Evolutionary conservation across 2,888 invertebrate species (phyloP).

Genomic region (Listrodromus nycthemerus): DNA sequence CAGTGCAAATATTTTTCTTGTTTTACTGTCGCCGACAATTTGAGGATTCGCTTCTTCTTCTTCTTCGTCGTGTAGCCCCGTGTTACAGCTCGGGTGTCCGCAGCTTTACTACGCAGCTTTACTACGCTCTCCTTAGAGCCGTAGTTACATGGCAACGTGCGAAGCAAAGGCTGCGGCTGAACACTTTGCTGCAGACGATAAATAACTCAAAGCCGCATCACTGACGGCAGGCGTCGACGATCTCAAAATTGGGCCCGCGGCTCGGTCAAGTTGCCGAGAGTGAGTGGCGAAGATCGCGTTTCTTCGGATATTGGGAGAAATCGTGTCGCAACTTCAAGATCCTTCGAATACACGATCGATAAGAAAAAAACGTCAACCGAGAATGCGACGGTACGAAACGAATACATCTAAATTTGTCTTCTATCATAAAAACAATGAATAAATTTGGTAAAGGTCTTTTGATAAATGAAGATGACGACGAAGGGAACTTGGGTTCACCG

Average conservation of each 20-base stretch:
- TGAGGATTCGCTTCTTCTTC: constrained; percentile 63
- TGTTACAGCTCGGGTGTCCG: constrained; percentile 43
- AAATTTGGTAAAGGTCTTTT: neutral
- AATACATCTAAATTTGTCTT: neutral
- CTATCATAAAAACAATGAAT: constrained; percentile 7
- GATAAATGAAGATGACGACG: too few species aligned
- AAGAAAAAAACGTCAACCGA: constrained; percentile 2
- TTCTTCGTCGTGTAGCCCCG: constrained; percentile 38
- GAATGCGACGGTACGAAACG: constrained; percentile 5
- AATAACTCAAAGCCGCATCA: constrained; percentile 64
- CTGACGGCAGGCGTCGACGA: constrained; percentile 45
- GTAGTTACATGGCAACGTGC: constrained; percentile 44
- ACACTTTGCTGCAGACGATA: constrained; percentile 65
- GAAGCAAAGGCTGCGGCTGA: constrained; percentile 50
- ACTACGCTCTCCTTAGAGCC: constrained; percentile 59
- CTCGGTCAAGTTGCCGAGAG: constrained; percentile 43
- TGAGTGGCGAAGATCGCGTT: constrained; percentile 24
- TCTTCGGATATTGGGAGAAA: constrained; percentile 43
- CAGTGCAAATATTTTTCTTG: constrained; percentile 78
- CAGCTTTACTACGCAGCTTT: constrained; percentile 49
- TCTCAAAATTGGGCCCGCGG: constrained; percentile 46
- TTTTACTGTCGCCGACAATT: constrained; percentile 73
- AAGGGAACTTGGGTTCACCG: too few species aligned
- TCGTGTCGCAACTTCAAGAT: constrained; percentile 46
- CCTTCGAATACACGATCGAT: constrained; percentile 24